A percentile compares a stretch with the other conserved stretches of the same genome.
These are phyloP conservation scores for Arizona elegans DNA, from an alignment of 2,113 vertebrate genomes.

Conservation along the genomic window DNA sequence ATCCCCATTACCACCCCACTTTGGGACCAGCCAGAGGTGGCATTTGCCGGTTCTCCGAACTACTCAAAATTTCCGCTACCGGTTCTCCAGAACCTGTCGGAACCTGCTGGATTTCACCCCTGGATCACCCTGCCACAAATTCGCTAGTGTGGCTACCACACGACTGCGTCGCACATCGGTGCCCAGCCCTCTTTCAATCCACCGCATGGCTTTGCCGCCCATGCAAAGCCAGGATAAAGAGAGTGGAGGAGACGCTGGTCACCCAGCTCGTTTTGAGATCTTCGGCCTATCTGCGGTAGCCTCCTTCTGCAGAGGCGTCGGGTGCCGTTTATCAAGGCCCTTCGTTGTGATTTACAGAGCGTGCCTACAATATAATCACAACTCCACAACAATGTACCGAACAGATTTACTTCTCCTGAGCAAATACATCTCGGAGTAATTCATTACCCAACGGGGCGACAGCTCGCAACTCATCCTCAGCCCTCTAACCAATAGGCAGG, in stretches of 20 bases:
- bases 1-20: too few species aligned
- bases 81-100: too few species aligned
- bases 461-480: not conserved
- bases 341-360: constrained; percentile 30
- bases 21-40: too few species aligned
- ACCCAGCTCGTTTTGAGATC: not conserved
- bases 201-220: not conserved
- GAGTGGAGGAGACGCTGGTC: not conserved
- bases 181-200: not conserved
- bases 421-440: not conserved
- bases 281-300: too few species aligned
- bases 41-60: too few species aligned
- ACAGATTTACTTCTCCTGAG: constrained; percentile 21
- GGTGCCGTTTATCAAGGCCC: constrained; percentile 19
- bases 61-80: too few species aligned
- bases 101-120: too few species aligned
- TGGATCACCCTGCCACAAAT: not conserved
- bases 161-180: not conserved
- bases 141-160: not conserved
- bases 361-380: constrained; percentile 39
- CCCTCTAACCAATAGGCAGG: constrained; percentile 1
- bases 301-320: not conserved
- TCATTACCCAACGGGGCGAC: constrained; percentile 11
- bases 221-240: not conserved
- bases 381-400: constrained; percentile 23